These are phyloP conservation scores for Gobionotothen gibberifrons DNA, from an alignment of 2,797 vertebrate species.

Conservation along the genomic window DNA sequence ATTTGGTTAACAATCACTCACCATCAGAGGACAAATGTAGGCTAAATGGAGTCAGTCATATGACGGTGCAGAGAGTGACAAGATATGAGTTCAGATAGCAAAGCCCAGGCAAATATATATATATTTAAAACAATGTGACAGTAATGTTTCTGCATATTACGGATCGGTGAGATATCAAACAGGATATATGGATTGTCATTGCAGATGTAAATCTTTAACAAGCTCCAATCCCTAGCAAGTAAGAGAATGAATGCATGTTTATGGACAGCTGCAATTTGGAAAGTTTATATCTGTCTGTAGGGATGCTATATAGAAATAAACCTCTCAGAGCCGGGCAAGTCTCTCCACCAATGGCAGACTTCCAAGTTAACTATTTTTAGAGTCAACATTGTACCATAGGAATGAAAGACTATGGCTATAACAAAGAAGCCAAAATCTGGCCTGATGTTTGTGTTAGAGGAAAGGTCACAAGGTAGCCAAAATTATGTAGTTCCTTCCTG, in stretches of 20 bases:
- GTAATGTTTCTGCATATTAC: conserved; percentile 22
- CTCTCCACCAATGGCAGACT: background rate
- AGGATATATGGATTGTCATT: conserved; percentile 17
- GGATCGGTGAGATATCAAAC: conserved; percentile 15
- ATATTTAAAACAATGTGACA: conserved; percentile 1
- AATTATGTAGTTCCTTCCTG: conserved; percentile 10
- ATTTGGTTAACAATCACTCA: conserved; percentile 79
- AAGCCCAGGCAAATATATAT: conserved; percentile 20
- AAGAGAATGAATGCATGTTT: conserved; percentile 17
- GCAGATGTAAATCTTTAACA: background rate
- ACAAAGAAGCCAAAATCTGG: conserved; percentile 10
- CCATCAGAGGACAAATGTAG: conserved; percentile 64
- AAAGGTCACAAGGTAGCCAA: conserved; percentile 1
- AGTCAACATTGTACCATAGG: conserved; percentile 2
- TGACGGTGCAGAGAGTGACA: conserved; percentile 7
- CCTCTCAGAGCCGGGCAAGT: background rate
- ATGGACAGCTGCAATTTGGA: conserved; percentile 1
- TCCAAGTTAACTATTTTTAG: conserved; percentile 10
- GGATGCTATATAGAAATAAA: conserved; percentile 16
- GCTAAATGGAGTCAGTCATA: conserved; percentile 46
- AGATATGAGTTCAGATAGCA: conserved; percentile 24
- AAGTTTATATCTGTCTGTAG: background rate
- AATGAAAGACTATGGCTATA: background rate
- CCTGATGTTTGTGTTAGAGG: conserved; percentile 3
- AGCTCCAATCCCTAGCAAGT: conserved; percentile 1